Percentiles rank a stretch among this genome's conserved stretches.
These are phyloP conservation scores for Apis florea DNA, from an alignment of 1,140 invertebrate genomes.

Conservation along the genomic window DNA sequence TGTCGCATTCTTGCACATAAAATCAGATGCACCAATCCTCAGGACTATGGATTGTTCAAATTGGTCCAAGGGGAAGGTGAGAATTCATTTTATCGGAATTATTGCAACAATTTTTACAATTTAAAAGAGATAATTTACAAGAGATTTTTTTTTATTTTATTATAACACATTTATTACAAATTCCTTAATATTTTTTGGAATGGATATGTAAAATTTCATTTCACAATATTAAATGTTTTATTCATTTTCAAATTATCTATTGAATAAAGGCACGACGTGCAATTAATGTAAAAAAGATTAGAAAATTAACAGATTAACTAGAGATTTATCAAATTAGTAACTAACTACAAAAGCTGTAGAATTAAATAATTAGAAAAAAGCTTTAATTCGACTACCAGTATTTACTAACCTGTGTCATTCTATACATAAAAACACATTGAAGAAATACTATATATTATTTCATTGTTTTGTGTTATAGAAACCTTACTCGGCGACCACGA, in stretches of 20 bases:
- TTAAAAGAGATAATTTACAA: too few species aligned
- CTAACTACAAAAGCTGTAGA: neutral
- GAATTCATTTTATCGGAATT: too few species aligned
- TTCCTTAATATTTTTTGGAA: neutral
- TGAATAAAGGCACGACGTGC: too few species aligned
- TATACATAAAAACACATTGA: too few species aligned
- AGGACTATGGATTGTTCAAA: constrained; percentile 97
- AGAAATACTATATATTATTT: neutral
- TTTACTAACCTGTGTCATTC: neutral
- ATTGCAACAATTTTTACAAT: neutral
- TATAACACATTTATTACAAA: neutral
- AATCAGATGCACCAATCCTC: constrained; percentile 95
- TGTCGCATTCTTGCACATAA: constrained; percentile 96
- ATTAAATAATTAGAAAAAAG: neutral
- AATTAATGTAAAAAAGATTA: neutral
- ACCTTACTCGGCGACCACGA: constrained; percentile 92
- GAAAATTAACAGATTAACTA: neutral
- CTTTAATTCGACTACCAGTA: neutral
- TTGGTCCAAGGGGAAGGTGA: constrained; percentile 93
- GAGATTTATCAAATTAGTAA: neutral
- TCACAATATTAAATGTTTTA: neutral
- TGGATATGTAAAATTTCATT: neutral
- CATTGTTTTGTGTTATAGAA: constrained; percentile 84
- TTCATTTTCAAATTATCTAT: neutral
- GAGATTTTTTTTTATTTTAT: neutral